Evolutionary conservation across 2,113 vertebrate species (phyloP), one percentile per base, ranked within the genome.

Genomic region (Uropsilus gracilis): DNA sequence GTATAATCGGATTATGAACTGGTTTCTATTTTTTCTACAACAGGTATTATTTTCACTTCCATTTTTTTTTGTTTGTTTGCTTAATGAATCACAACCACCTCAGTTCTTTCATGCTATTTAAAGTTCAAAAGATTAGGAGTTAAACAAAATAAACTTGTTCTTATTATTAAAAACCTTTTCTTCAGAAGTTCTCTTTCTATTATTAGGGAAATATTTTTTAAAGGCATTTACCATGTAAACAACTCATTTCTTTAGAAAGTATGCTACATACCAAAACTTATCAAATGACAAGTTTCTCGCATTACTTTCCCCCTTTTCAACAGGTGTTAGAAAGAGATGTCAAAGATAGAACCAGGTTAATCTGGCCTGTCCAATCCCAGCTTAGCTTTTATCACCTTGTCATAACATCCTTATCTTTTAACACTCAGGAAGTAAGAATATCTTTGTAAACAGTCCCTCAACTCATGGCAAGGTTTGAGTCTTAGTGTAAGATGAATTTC

Each of bases 361-460:
- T 91, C 63, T 95, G 48, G 75, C 26, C 75, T 78, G 61, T 69
- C 46, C 66, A 88, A 57, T 5, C 64, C 18, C 55, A 89, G 30
- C 50, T 91, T 91, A 75, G 50, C 64, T 89, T 88, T 85, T 66
- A 89, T 90, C 4, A 78, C 37, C 78, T 83, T 80, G 44, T 76
- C 82, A 88, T 68, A 94, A 96, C 28, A 90, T 61, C 13, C 26
- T 86, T 80, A 88, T 80, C 83, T 90, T 93, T 37, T 12, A 92
- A 90, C 66, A 87, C 24, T 13, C 28, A 37, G 78, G 82, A 92
- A 93, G 46, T 82, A 66, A 69, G 37, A 85, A 81, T 80, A 87
- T 90, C 82, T 86, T 82, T 73, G 50, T 80, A 89, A 92, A 94
- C 39, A 87, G 44, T 48, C 59, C 16, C 22, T 83, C 59, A 63